Evolutionary conservation across 2,888 invertebrate species (phyloP).

Genomic region (Limenitis camilla): DNA sequence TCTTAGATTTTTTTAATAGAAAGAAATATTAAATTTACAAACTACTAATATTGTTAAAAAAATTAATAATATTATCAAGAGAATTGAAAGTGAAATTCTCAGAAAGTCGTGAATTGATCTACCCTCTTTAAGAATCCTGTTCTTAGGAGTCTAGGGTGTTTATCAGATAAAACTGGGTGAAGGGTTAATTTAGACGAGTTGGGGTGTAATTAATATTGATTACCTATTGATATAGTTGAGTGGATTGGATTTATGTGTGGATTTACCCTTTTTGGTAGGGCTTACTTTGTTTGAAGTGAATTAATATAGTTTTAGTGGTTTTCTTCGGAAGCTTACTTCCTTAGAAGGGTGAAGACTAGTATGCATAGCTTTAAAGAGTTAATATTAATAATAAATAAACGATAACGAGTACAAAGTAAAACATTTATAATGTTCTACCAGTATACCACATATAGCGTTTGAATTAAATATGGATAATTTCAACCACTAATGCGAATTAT

Average conservation of each 20-base stretch:
- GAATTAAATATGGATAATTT: no score
- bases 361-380: no score
- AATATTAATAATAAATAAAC: no score
- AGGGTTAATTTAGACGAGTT: constrained; percentile 17
- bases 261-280: background rate
- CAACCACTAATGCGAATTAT: no score
- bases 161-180: constrained; percentile 18
- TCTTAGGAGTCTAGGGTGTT: constrained; percentile 6
- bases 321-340: background rate
- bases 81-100: no score
- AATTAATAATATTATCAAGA: no score
- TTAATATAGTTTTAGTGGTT: background rate
- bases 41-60: no score
- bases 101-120: no score
- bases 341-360: background rate
- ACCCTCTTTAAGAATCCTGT: background rate
- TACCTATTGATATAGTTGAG: constrained; percentile 5
- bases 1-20: background rate
- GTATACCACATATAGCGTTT: no score
- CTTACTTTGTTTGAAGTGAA: constrained; percentile 1
- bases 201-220: constrained; percentile 15
- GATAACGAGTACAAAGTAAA: no score
- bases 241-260: background rate
- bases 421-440: no score
- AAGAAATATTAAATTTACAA: no score